Base-by-base conservation (phyloP, 2,797 vertebrate species). In the Orientallactaga sibirica region DNA sequence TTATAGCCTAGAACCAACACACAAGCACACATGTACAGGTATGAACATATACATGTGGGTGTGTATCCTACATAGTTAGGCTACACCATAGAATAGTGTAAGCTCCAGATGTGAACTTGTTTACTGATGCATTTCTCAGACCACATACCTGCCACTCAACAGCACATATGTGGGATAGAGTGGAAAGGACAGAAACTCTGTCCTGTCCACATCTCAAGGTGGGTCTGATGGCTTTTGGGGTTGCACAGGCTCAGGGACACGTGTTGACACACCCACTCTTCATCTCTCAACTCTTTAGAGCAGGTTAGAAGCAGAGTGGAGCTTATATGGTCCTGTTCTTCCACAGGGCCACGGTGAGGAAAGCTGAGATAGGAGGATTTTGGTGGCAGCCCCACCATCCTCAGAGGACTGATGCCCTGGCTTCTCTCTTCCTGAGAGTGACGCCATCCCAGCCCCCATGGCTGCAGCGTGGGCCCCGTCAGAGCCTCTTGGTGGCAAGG, bases 401-500 rank as follows among this genome's bases (percentile, higher is more conserved):
- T 33, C 18, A 3, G 16, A n/a, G 68, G 33, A 33, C n/a, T 16
- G 7, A 16, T 33, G 2, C 15, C 7, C 0, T 76, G 37, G 55
- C 14, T 5, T 2, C 7, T 71, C 25, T 73, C 66, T 68, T 70
- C 43, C 78, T 43, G 16, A 8, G 19, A 2, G 52, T 24, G 43
- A 33, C 11, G 29, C 24, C 4, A 52, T 52, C 61, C 16, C 19
- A 11, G 76, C 83, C 41, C 2, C 4, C 10, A 43, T 82, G 95
- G 7, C 29, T 9, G 20, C 52, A 48, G 71, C 94, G 37, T 70
- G 3, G 15, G 84, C n/a, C 89, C 85, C 18, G 0, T 64, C 29
- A 12, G 80, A 85, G 85, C 61, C 92, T 79, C 84, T 94, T 33
- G 43, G 89, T 64, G 86, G 89, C 79, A 4, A 1, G 29, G 29